Percentiles rank a stretch among this genome's conserved stretches.
Conservation (phyloP, 2,113 vertebrate genomes). For the Archocentrus centrarchus region DNA sequence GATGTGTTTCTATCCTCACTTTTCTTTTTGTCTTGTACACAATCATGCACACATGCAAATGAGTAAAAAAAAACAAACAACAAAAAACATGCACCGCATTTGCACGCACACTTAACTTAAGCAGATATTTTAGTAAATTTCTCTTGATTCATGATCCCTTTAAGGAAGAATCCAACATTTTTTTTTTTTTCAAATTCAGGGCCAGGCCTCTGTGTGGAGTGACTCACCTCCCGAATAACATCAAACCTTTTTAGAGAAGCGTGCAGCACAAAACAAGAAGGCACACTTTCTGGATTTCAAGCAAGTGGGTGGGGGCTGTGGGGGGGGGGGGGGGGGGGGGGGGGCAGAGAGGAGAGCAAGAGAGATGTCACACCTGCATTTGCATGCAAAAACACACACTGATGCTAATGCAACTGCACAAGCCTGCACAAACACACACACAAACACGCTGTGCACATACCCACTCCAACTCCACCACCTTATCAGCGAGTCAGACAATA, state of each 20-base stretch:
- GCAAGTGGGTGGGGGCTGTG: not conserved
- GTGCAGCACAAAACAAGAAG: not conserved
- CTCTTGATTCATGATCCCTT: constrained; percentile 23
- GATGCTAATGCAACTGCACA: constrained; percentile 27
- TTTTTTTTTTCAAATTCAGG: constrained; percentile 32
- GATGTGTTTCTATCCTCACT: not conserved
- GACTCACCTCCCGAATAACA: constrained; percentile 43
- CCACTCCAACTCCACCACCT: constrained; percentile 51
- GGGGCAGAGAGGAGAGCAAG: not conserved
- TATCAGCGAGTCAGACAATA: constrained; percentile 77
- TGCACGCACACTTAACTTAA: not conserved
- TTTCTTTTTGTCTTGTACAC: not conserved
- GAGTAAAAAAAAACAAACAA: not conserved
- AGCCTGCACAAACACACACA: constrained; percentile 11
- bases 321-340: too few relatives aligned
- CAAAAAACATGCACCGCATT: not conserved
- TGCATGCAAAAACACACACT: constrained; percentile 25
- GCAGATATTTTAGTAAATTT: constrained; percentile 13
- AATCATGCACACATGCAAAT: not conserved
- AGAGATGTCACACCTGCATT: constrained; percentile 9
- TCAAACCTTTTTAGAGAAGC: constrained; percentile 10
- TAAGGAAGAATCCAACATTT: constrained; percentile 1
- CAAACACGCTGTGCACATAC: constrained; percentile 7
- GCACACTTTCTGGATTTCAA: constrained; percentile 14
- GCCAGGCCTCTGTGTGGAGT: constrained; percentile 20